Evolutionary conservation across 2,888 invertebrate species (phyloP), one percentile per base, ranked within the genome.

Genomic region (Phaonia tiefii): DNA sequence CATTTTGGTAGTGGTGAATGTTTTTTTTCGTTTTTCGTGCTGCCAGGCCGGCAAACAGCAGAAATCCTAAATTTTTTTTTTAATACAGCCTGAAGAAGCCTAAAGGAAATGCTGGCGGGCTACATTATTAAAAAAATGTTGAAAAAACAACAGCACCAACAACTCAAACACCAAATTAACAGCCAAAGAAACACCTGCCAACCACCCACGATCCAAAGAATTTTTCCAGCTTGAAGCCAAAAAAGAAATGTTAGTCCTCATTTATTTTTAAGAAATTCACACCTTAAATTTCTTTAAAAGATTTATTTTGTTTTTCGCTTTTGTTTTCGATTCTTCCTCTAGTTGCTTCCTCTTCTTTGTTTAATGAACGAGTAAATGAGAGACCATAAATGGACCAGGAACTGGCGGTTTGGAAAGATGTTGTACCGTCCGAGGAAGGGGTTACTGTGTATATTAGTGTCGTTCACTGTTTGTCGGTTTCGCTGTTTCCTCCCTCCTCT

Each of bases 51-150:
- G 70, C 22, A 22, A 65, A 49, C 46, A 69, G 44, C 11, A 54
- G 37, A 74, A 25, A 70, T 22, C 56, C 44, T 74, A 26, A 39
- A 46, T 20, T 49, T 46, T 69, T 66, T 65, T 46, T 20, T 46
- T 72, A 11, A 31, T 8, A 31, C 31, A 31, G 8, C 49, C 58
- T 56, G 56, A 70, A 74, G 8, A 37, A 39, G 70, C 74, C 74
- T 46, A 5, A 65, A 58, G 70, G 74, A 56, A 65, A 39, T 65
- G 31, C 31, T 31, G 15, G 39, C 39, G 22, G 8, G 25, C 10
- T 70, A 31, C 39, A 60, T 73, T 67, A 74, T 67, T 56, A 74
- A 74, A 70, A 63, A 72, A 74, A 60, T 73, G 73, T 70, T 67
- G 46, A 74, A 74, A 70, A 63, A 72, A 74, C 54, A 54, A 54